Evolutionary conservation across 2,888 invertebrate genomes (phyloP).

Genomic region (Osedax fenrisi): DNA sequence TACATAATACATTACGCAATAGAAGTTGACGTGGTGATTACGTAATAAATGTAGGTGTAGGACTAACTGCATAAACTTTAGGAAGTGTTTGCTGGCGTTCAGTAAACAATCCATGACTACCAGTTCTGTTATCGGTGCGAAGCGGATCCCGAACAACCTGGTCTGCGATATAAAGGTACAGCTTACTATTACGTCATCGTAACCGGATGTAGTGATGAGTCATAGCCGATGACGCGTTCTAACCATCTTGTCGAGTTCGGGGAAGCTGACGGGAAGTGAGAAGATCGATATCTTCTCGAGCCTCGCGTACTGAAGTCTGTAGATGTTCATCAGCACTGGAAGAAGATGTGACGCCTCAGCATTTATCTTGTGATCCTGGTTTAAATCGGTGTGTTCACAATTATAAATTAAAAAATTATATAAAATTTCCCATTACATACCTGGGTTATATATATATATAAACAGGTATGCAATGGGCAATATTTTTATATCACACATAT

Average conservation of each 20-base stretch:
- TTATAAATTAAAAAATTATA: too few species aligned
- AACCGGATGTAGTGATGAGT: too few species aligned
- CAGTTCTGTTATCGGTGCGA: not conserved
- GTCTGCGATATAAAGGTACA: too few species aligned
- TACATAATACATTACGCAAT: too few species aligned
- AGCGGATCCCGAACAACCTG: not conserved
- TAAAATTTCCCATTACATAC: not conserved
- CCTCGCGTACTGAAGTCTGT: not conserved
- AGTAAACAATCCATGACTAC: not conserved
- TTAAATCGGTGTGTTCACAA: too few species aligned
- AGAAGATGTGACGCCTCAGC: not conserved
- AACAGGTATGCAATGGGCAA: too few species aligned
- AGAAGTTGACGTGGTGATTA: too few species aligned
- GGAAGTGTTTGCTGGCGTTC: not conserved
- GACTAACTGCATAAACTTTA: not conserved
- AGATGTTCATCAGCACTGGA: not conserved
- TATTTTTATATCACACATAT: too few species aligned
- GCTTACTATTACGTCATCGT: too few species aligned
- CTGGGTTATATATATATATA: not conserved
- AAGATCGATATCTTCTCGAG: not conserved
- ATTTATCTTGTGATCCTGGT: not conserved
- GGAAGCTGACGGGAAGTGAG: not conserved
- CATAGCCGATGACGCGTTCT: too few species aligned
- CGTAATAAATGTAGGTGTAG: too few species aligned
- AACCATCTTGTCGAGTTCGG: not conserved